Conservation (phyloP, 2,797 vertebrate genomes). For the Pristis pectinata region DNA sequence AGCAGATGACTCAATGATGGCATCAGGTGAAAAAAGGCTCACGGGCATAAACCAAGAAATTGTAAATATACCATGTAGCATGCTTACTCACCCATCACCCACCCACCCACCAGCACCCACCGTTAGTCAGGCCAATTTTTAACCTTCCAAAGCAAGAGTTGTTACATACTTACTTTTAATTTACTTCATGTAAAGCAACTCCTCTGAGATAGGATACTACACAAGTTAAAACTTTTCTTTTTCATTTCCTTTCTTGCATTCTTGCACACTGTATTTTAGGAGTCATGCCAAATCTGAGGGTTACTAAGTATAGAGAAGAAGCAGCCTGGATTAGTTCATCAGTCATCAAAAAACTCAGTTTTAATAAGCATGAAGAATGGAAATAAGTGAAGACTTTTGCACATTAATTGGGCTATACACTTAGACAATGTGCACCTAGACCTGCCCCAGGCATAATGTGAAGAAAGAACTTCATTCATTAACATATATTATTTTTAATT, state of each 20-base stretch:
- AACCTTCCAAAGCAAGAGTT: not conserved
- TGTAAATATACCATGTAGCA: not conserved
- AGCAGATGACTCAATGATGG: not conserved
- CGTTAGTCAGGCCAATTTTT: not conserved
- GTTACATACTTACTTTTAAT: not conserved
- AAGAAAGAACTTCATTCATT: not conserved
- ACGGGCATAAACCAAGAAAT: not conserved
- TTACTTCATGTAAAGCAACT: not conserved
- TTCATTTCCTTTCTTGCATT: not conserved
- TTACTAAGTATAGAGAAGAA: not conserved
- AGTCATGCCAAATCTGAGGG: not conserved
- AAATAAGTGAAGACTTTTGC: not conserved
- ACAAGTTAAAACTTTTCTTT: not conserved
- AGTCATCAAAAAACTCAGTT: slow-evolving; percentile 2
- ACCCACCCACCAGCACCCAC: not conserved
- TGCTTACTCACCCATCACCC: not conserved
- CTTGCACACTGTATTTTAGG: not conserved
- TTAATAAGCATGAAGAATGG: not conserved
- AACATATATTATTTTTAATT: slow-evolving; percentile 13
- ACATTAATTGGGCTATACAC: no score
- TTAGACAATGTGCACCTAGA: no score
- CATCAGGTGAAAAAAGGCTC: not conserved
- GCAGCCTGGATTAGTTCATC: not conserved
- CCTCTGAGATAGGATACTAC: not conserved
- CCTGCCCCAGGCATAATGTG: not conserved